phyloP scores from a whole-genome alignment of 2,797 vertebrate genomes.

The Anguilla marmorata region DNA sequence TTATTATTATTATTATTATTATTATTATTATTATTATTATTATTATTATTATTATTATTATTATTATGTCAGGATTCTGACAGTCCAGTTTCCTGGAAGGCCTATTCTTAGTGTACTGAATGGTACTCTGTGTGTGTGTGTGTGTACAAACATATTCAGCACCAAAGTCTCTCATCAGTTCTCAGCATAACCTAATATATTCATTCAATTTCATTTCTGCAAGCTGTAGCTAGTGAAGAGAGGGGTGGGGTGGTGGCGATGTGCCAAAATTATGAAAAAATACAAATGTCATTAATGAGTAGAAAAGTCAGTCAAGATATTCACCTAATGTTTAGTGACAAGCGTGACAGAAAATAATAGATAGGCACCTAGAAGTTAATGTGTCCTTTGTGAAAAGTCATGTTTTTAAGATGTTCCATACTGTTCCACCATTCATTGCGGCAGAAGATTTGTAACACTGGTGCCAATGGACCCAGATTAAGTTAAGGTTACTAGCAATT shows the following conservation, averaged over 20 bases:
- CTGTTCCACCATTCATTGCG: slow-evolving; percentile 27
- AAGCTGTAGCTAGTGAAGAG: background rate
- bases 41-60: background rate
- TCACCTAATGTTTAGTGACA: slow-evolving; percentile 47
- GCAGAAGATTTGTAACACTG: slow-evolving; percentile 5
- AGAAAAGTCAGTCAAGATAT: slow-evolving; percentile 34
- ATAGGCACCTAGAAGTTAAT: slow-evolving; percentile 41
- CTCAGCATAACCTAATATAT: background rate
- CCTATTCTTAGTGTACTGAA: background rate
- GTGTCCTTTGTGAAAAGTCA: slow-evolving; percentile 20
- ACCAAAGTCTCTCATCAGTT: background rate
- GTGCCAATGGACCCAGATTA: background rate
- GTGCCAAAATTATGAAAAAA: slow-evolving; percentile 23
- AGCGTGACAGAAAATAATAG: slow-evolving; percentile 42
- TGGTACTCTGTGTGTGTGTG: background rate
- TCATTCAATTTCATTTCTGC: slow-evolving; percentile 26
- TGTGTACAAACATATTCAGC: background rate
- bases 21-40: background rate
- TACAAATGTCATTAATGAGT: slow-evolving; percentile 40
- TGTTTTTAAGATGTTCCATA: background rate
- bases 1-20: background rate
- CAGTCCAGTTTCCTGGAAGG: background rate
- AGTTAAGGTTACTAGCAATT: background rate
- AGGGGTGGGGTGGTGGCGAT: slow-evolving; percentile 23
- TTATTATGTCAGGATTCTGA: background rate